Evolutionary conservation across 2,888 invertebrate genomes (phyloP), one percentile per base, ranked within the genome.

Genomic region (Leptarthrus brevirostris): DNA sequence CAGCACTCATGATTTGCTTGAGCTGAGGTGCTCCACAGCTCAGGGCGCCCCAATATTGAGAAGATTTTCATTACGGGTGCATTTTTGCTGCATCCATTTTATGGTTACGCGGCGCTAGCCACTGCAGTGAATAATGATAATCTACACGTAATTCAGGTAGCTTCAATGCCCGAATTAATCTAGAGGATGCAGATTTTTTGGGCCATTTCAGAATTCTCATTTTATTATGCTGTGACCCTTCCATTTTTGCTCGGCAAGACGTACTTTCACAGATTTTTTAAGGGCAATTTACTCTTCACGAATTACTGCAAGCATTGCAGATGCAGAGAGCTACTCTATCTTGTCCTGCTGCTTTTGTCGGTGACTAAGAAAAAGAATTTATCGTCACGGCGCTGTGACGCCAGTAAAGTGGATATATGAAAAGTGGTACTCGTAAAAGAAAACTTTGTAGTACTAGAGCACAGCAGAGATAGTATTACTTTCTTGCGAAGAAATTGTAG

Each of bases 121-220:
- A 1, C 3, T 44, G 24, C 58, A 58, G 16, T 14, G 34, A 58
- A 49, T 49, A 69, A 49, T 69, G 69, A 52, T 30, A 52, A 49
- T 52, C 69, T 22, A 69, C 52, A n/a, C 52, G 69, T 52, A 69
- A 69, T 69, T 69, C 64, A 64, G 64, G 64, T 64, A 47, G 64
- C 64, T n/a, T 8, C 24, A 44, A 44, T 64, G 64, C 20, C 12
- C 36, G 64, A 64, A 64, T 64, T 44, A 64, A 16, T 24, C 22
- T 16, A 16, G 64, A 47, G 64, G 64, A 64, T 64, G 64, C 47
- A 24, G 44, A 47, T 40, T 64, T 44, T 64, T 64, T 64, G 64
- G 24, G 22, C 10, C 26, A 44, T 64, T 44, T 64, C 64, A 47
- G 18, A 61, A 61, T 12, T 3, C 30, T 44, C 22, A 47, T 64